These are phyloP conservation scores for Sitophilus oryzae DNA, from an alignment of 1,140 invertebrate genomes.

Conservation along the genomic window DNA sequence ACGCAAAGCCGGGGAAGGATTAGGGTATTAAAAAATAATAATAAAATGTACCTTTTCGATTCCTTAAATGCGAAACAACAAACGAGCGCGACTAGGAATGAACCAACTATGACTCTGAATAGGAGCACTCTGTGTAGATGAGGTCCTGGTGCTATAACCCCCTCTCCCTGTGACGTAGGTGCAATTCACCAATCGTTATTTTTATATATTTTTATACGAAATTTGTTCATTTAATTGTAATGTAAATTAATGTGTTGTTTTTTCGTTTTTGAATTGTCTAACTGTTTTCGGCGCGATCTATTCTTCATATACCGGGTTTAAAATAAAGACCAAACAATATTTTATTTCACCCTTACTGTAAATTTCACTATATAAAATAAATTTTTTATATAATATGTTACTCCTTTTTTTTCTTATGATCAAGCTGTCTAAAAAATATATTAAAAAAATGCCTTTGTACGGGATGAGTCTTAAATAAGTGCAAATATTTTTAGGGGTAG, in stretches of 20 bases:
- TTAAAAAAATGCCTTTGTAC: no score
- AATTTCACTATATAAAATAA: no score
- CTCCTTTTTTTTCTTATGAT: no score
- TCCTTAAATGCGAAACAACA: slow-evolving; percentile 28
- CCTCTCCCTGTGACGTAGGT: slow-evolving; percentile 35
- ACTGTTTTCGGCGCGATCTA: no score
- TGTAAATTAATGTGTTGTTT: not conserved
- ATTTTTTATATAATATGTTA: no score
- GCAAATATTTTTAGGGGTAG: no score
- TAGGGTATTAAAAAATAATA: slow-evolving; percentile 4
- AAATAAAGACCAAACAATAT: no score
- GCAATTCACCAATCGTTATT: slow-evolving; percentile 33
- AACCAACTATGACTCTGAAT: slow-evolving; percentile 33
- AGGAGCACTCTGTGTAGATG: slow-evolving; percentile 32
- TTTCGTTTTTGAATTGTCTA: no score
- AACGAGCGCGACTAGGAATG: slow-evolving; percentile 29
- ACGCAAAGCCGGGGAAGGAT: slow-evolving; percentile 1
- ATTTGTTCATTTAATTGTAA: slow-evolving; percentile 9
- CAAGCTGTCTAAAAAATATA: no score
- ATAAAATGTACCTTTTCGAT: slow-evolving; percentile 18
- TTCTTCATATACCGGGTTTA: no score
- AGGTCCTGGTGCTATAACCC: slow-evolving; percentile 34
- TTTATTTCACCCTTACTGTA: no score
- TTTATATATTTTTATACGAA: slow-evolving; percentile 17
- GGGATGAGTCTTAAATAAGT: no score